Evolutionary conservation across 2,797 vertebrate species (phyloP), one percentile per base, ranked within the genome.

Genomic region (Enteromius paludinosus): DNA sequence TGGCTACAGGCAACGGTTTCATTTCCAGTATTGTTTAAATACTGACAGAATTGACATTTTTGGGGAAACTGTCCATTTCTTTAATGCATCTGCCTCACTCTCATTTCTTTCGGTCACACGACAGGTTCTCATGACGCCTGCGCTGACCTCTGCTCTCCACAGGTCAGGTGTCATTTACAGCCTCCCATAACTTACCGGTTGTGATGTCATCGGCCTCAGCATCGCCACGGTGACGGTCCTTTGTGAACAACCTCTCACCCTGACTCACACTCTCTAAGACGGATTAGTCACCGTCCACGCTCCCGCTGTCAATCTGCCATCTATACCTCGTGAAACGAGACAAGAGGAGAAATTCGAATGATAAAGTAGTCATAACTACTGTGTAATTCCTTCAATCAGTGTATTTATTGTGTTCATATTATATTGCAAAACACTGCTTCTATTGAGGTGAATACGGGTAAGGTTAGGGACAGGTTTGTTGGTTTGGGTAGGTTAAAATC

Each of bases 141-240:
- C 87, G 85, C 74, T 93, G 87, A 90, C 87, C 91, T 87, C 70
- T 92, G 85, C 85, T 79, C 89, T 78, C 71, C 68, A 18, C 23
- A 5, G 83, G 87, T 88, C 77, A 47, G 78, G 89, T 88, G 90
- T 88, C 85, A 88, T 73, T 88, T 90, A 86, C 89, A 87, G 81
- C 70, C 83, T 86, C 81, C 71, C 79, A 86, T 68, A 11, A 83
- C 71, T 72, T 86, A 87, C 82, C 69, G 65, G 77, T 76, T 85
- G 85, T 89, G 88, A 91, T 89, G 73, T 91, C 88, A 87, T 89
- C 74, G 43, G 62, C 41, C 52, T 76, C 56, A 82, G 88, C 84
- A 78, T 77, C 33, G 11, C 33, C 45, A 6, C 72, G 20, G 87
- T 70, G 59, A 28, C 56, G 43, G 20, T 35, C 70, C 76, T 47